Percentiles rank a stretch among this genome's conserved stretches.
These are phyloP conservation scores for Ia io DNA, from an alignment of 2,113 vertebrate species.

Conservation along the genomic window DNA sequence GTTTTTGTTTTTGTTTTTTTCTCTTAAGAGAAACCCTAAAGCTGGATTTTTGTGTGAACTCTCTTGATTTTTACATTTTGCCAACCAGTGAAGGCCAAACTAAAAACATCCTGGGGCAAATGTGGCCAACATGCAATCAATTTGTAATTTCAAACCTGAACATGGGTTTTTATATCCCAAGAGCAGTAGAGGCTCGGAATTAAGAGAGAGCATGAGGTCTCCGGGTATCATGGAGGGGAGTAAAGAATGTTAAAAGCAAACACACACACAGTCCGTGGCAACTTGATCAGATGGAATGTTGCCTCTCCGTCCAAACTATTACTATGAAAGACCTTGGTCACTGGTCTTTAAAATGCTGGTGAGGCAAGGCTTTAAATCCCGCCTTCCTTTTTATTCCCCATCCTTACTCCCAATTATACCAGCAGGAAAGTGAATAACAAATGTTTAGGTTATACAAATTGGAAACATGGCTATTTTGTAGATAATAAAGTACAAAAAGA, in stretches of 20 bases:
- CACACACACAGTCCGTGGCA: conserved; percentile 39
- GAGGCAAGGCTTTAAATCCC: conserved; percentile 39
- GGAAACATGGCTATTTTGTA: conserved; percentile 15
- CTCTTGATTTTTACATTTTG: conserved; percentile 2
- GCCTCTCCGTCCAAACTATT: background rate
- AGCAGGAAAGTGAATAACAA: conserved; percentile 37
- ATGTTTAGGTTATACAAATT: conserved; percentile 32
- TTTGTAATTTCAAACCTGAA: conserved; percentile 19
- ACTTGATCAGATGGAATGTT: background rate
- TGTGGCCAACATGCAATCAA: background rate
- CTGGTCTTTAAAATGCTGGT: conserved; percentile 4
- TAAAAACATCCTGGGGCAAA: background rate
- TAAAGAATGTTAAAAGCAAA: conserved; percentile 55
- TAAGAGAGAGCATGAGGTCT: background rate
- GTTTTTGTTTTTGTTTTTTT: too few species aligned
- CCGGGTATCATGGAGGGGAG: background rate
- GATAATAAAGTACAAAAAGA: conserved; percentile 34
- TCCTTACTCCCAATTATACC: background rate
- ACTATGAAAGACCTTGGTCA: background rate
- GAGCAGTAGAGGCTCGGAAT: background rate
- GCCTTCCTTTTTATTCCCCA: background rate
- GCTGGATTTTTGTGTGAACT: conserved; percentile 1
- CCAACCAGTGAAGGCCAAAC: background rate
- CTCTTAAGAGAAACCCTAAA: background rate
- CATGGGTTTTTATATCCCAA: background rate